These are phyloP conservation scores for Tenthredo notha DNA, from an alignment of 2,888 invertebrate species.

Conservation along the genomic window DNA sequence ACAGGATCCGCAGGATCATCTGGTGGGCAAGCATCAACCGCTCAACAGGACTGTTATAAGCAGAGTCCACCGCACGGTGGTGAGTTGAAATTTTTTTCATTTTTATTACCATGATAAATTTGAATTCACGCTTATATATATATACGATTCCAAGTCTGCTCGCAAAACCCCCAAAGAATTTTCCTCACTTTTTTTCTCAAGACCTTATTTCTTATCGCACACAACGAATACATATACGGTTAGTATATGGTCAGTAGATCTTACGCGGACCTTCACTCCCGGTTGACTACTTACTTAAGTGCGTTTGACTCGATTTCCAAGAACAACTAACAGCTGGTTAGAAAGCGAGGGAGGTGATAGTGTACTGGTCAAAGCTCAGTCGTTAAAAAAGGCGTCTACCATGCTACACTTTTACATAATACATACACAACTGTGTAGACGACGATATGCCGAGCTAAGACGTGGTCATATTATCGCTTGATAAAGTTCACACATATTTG, in stretches of 20 bases:
- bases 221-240: neutral
- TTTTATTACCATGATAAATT: neutral
- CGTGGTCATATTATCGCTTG: neutral
- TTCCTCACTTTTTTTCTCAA: neutral
- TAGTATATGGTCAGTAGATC: neutral
- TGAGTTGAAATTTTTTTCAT: slow-evolving; percentile 64
- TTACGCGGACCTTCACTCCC: neutral
- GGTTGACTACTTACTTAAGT: neutral
- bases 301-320: slow-evolving; percentile 3
- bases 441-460: neutral
- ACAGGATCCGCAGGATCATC: slow-evolving; percentile 67
- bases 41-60: slow-evolving; percentile 76
- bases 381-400: slow-evolving; percentile 21
- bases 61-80: slow-evolving; percentile 77
- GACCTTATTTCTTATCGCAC: neutral
- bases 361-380: neutral
- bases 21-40: slow-evolving; percentile 65
- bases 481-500: neutral
- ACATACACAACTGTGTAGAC: neutral
- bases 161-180: neutral
- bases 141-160: neutral
- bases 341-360: slow-evolving; percentile 39
- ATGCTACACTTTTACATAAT: neutral
- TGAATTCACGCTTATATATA: neutral
- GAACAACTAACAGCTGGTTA: slow-evolving; percentile 27